Base-by-base conservation (phyloP, 2,888 invertebrate species). In the Diachrysia chrysitis region DNA sequence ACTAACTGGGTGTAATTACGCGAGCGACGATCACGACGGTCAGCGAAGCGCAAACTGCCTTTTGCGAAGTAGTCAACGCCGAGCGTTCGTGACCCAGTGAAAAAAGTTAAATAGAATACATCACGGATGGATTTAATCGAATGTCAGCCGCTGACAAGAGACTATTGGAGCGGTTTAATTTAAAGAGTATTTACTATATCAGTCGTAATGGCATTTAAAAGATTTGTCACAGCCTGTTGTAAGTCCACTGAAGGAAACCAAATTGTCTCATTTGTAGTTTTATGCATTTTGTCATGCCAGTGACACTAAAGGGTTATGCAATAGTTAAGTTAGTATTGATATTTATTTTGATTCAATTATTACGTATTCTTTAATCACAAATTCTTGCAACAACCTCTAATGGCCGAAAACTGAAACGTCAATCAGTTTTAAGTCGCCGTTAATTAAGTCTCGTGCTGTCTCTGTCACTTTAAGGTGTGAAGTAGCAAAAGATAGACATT, bases 41-140 rank as follows among this genome's bases (percentile, higher is more conserved):
- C 69, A 79, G 60, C 63, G 66, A 53, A 60, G 76, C 82, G 67
- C 19, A 51, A 66, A 78, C 53, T 56, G 29, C 46, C 35, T 69
- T 42, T 64, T 53, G 29, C 51, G n/a, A n/a, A 19, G 56, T 54
- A 62, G 57, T 19, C 9, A 21, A 46, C 46, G 29, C n/a, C 16
- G 61, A 60, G 54, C 53, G 25, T 58, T 54, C 35, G 67, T 21
- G 53, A 23, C 17, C 58, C 58, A 16, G n/a, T 12, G 62, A 48
- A 78, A 78, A 68, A 65, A 65, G 23, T 58, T 19, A 23, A 60
- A 14, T 55, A 46, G 25, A 59, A 19, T 61, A 25, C 35, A 46
- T 54, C 12, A 29, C 51, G 42, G 23, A 63, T 63, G 37, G 53
- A 61, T 58, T 58, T 56, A 46, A 57, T 53, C 17, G 42, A 72